These are phyloP conservation scores for Zoanthus solanderi DNA, from an alignment of 92 coral and sea anemone species.

Conservation along the genomic window DNA sequence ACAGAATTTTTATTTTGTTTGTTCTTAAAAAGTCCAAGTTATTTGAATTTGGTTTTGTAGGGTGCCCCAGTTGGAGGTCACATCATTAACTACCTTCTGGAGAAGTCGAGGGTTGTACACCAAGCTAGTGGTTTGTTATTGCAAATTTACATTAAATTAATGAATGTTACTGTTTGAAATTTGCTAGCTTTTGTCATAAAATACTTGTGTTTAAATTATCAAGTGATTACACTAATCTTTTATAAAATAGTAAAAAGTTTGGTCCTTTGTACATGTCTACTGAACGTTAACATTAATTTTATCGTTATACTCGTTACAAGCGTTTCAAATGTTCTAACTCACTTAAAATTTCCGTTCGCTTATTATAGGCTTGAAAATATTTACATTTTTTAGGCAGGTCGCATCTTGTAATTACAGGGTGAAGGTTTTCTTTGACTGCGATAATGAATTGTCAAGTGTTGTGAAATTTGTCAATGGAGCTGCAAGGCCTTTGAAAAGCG, in stretches of 20 bases:
- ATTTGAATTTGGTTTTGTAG: conserved; percentile 42
- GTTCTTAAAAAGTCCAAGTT: not conserved
- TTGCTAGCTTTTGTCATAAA: no score
- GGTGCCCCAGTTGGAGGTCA: conserved; percentile 99
- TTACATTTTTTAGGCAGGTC: conserved; percentile 24
- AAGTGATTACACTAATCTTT: no score
- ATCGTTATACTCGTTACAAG: no score
- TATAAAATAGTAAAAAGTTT: no score
- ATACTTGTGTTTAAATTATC: no score
- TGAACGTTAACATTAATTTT: no score
- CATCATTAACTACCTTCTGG: conserved; percentile 93
- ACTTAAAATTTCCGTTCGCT: no score
- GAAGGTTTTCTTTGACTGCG: conserved; percentile 46
- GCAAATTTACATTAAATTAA: not conserved
- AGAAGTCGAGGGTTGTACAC: conserved; percentile 97
- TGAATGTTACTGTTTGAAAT: not conserved
- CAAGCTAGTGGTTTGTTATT: conserved; percentile 84
- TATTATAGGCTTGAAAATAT: no score
- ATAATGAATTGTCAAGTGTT: conserved; percentile 33
- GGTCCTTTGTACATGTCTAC: no score
- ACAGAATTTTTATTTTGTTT: not conserved
- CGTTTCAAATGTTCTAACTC: no score
- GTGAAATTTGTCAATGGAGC: conserved; percentile 62
- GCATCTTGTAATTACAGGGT: conserved; percentile 51
- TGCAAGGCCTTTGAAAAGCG: conserved; percentile 41